Evolutionary conservation across 2,888 invertebrate genomes (phyloP), one percentile per base, ranked within the genome.

Genomic region (Chromoteleia sp.): DNA sequence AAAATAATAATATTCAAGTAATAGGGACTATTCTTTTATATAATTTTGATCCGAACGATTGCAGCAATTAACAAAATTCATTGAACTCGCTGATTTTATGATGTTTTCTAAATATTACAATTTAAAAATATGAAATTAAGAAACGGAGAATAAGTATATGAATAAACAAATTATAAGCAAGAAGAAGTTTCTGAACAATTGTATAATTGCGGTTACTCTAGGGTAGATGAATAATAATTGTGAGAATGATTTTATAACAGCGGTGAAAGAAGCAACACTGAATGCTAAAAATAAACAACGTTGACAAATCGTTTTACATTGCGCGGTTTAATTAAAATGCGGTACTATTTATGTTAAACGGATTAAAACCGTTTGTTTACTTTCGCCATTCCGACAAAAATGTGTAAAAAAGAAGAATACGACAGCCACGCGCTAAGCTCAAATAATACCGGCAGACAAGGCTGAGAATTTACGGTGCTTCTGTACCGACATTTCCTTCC

Each of bases 281-380:
- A 43, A 41, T 21, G 68, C 12, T 15, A 54, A 61, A 52, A 77
- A 36, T 58, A n/a, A 71, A 45, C 48, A 33, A 83, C 71, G 33
- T 84, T 4, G 12, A 56, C 68, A 56, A 68, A 45, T 63, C 59
- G 65, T 54, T 33, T 68, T 8, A 48, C 39, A 33, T 48, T 61
- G 50, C 19, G 59, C 25, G 67, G 76, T 77, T 76, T 77, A 77
- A 81, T 76, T 81, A 76, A 77, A 81, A 36, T 33, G 58, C 61
- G 39, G 67, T 63, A 48, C 45, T 68, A 59, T 61, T 82, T 78
- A 78, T 73, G 86, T 86, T 87, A 87, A 88, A 88, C 85, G 88
- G 88, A 88, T 88, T 88, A 88, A 88, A 86, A 83, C 81, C 86
- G 84, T 86, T 87, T 88, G 87, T 87, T 87, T 86, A 86, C 75